Conservation (phyloP, 53 echinoderm and acorn worm genomes). For the Zoroaster sp. region DNA sequence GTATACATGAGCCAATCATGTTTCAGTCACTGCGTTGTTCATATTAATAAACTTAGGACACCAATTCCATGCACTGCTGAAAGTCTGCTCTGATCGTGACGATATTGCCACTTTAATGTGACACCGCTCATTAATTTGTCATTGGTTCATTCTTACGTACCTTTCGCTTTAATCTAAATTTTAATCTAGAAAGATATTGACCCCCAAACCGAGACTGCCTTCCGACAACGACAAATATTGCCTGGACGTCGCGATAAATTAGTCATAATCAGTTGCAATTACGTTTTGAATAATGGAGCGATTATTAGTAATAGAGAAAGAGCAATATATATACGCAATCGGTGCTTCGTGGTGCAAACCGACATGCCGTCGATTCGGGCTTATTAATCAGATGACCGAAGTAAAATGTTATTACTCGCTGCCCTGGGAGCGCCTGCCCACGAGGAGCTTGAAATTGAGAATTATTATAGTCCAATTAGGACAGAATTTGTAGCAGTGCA, state of each 20-base stretch:
- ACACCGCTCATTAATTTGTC: too few relatives aligned
- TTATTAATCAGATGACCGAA: neutral
- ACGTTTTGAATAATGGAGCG: constrained; percentile 3
- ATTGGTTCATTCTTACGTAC: too few relatives aligned
- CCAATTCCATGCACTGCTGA: too few relatives aligned
- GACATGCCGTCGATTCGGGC: neutral
- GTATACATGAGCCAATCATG: too few relatives aligned
- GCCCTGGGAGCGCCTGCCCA: neutral
- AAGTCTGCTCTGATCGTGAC: too few relatives aligned
- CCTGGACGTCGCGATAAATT: neutral
- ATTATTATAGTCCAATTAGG: neutral
- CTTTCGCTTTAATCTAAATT: too few relatives aligned
- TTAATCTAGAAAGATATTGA: neutral
- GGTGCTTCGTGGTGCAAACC: neutral
- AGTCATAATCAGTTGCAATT: constrained; percentile 11
- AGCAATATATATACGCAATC: neutral
- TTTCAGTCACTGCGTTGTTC: too few relatives aligned
- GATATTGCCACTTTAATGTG: too few relatives aligned
- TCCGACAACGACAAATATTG: neutral
- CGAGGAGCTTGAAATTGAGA: neutral
- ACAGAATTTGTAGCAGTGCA: neutral
- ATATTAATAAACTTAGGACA: too few relatives aligned
- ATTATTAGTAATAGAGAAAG: neutral
- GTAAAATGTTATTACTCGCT: neutral
- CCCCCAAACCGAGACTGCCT: neutral